phyloP scores from a whole-genome alignment of 2,888 invertebrate species.

The Hypercompe scribonia region DNA sequence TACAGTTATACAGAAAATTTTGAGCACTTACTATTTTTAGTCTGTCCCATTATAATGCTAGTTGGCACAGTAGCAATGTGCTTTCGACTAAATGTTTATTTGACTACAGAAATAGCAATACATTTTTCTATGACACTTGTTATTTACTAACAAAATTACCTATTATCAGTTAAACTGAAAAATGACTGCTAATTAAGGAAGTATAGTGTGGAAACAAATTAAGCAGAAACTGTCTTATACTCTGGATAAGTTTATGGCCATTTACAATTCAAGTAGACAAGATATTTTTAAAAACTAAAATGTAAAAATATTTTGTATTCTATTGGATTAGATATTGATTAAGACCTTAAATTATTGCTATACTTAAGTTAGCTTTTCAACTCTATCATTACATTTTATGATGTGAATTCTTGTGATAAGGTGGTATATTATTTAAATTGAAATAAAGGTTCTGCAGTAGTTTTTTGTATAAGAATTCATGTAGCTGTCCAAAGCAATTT shows the following conservation, averaged over 20 bases:
- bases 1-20: conserved; percentile 41
- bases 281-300: background rate
- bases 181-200: background rate
- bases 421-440: background rate
- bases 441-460: background rate
- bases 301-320: background rate
- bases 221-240: background rate
- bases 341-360: background rate
- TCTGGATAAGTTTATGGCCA: background rate
- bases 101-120: conserved; percentile 38
- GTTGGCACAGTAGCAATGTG: conserved; percentile 61
- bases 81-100: conserved; percentile 41
- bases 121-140: conserved; percentile 33
- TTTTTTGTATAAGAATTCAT: too few relatives aligned
- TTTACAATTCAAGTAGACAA: background rate
- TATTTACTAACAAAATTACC: conserved; percentile 46
- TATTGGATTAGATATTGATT: background rate
- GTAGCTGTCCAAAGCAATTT: too few relatives aligned
- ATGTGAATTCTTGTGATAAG: background rate
- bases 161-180: background rate
- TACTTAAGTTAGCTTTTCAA: background rate
- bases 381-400: background rate
- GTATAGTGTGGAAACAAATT: background rate
- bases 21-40: conserved; percentile 60
- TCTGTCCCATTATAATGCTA: conserved; percentile 54